phyloP scores from a whole-genome alignment of 2,113 vertebrate species.

The Anoura caudifer region DNA sequence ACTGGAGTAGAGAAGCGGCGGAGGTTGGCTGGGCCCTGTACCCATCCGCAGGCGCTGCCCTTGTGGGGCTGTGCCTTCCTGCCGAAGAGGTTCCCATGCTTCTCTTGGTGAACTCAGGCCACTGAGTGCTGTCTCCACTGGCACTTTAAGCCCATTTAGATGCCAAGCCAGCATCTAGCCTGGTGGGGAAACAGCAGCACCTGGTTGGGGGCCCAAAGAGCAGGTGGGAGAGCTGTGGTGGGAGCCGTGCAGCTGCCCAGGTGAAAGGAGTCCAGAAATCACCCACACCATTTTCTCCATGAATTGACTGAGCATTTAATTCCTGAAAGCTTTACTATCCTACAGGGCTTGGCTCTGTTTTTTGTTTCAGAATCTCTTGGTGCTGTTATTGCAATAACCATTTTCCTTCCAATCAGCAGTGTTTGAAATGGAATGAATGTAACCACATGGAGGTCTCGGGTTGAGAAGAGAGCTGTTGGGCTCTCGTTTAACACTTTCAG shows the following conservation, averaged over 20 bases:
- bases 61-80: rapidly evolving
- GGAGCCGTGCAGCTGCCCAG: not conserved
- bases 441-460: not conserved
- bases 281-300: not conserved
- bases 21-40: not conserved
- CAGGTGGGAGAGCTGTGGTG: not conserved
- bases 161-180: not conserved
- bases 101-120: not conserved
- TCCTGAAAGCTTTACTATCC: not conserved
- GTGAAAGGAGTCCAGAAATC: not conserved
- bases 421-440: not conserved
- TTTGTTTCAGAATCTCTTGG: not conserved
- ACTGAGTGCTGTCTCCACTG: not conserved
- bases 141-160: no score
- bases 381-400: not conserved
- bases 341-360: not conserved
- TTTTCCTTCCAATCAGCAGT: not conserved
- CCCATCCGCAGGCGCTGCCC: not conserved
- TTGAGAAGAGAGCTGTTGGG: not conserved
- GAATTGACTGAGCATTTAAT: not conserved
- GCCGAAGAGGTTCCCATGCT: not conserved
- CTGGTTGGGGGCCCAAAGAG: not conserved
- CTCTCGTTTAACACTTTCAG: not conserved
- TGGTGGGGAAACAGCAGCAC: not conserved
- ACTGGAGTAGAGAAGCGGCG: not conserved